These are phyloP conservation scores for Cepaea nemoralis DNA, from an alignment of 1,140 invertebrate genomes.

Conservation along the genomic window DNA sequence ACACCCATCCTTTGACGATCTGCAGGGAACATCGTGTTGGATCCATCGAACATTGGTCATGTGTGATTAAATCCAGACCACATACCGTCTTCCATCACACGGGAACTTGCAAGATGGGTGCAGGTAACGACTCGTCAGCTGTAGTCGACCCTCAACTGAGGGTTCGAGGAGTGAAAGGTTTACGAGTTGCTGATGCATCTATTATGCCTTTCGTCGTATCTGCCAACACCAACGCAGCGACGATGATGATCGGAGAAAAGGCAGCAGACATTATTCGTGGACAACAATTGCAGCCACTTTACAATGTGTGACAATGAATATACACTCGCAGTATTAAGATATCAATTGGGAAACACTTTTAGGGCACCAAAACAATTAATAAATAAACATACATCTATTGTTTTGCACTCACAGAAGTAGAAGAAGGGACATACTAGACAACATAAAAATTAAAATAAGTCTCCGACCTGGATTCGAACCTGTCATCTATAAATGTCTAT, in stretches of 20 bases:
- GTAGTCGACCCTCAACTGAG: conserved; percentile 72
- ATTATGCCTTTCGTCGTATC: conserved; percentile 75
- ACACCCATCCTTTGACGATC: not conserved
- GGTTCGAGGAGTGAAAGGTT: conserved; percentile 70
- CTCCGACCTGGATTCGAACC: no score
- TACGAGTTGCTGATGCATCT: conserved; percentile 75
- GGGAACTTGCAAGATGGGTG: conserved; percentile 92
- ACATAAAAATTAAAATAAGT: no score
- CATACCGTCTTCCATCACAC: conserved; percentile 86
- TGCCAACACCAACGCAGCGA: conserved; percentile 75
- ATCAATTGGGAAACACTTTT: no score
- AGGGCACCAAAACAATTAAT: no score
- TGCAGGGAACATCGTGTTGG: conserved; percentile 51
- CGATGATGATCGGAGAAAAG: conserved; percentile 76
- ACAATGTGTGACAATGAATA: not conserved
- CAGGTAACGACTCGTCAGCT: conserved; percentile 70
- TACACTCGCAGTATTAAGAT: no score
- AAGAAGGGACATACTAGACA: no score
- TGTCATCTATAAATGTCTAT: no score
- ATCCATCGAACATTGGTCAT: conserved; percentile 65
- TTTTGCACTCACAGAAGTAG: no score
- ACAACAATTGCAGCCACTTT: conserved; percentile 5
- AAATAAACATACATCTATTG: no score
- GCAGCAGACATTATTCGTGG: conserved; percentile 73
- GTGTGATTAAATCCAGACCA: conserved; percentile 49